Evolutionary conservation across 2,797 vertebrate genomes (phyloP), one percentile per base, ranked within the genome.

Genomic region (Catamblyrhynchus diadema): DNA sequence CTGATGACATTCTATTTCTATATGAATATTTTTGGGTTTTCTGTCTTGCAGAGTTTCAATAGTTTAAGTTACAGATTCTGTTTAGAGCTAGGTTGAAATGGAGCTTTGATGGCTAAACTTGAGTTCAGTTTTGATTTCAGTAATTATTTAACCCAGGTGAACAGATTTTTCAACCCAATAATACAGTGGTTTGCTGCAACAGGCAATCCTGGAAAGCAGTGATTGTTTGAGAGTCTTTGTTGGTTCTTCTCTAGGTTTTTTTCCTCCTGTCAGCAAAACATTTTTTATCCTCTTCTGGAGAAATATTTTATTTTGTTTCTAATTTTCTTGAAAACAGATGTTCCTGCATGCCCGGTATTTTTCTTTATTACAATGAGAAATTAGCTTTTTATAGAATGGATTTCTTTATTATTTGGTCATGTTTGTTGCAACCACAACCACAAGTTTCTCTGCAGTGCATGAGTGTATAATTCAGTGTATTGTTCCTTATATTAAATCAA

Each of bases 401-500:
- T 91, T 90, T 72, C 57, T 91, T 56, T 82, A 62, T 92, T 88
- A 72, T 75, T 91, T 80, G 74, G 51, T 56, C 51, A 37, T 60
- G 28, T 60, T 92, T 48, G 10, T 85, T 90, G 61, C 42, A 90
- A 81, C 45, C 30, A 44, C 65, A 74, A 32, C 48, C 17, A 6
- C 59, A 81, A 90, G 48, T 90, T 94, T 91, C 62, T 79, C 22
- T 81, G 9, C 10, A 75, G 25, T 57, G 70, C 44, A 13, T 73
- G 32, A 81, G 32, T 35, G n/a, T 81, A 32, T 83, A 92, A 91
- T 66, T 33, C 8, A 81, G n/a, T 51, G n/a, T 54, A 81, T 93
- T 94, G 51, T 94, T 94, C 47, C 30, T 83, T 83, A 19, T 19
- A 50, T 87, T 95, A 75, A 93, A 71, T 73, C 82, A 88, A 53